phyloP scores from a whole-genome alignment of 2,888 invertebrate genomes.

The Eupeodes luniger region DNA sequence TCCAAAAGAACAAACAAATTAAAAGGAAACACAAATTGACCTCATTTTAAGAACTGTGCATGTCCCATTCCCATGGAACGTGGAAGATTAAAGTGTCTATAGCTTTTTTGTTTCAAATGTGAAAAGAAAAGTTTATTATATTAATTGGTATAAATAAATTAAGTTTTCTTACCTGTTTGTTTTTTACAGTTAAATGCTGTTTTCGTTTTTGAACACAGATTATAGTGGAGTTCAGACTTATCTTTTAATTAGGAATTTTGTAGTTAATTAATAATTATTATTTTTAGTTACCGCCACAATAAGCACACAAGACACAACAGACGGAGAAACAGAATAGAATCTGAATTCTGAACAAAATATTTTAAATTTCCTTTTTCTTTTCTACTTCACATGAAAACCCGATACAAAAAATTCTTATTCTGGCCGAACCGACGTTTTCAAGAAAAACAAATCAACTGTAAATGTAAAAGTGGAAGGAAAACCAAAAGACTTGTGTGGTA shows the following conservation, averaged over 20 bases:
- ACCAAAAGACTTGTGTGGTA: not conserved
- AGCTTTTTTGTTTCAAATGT: not conserved
- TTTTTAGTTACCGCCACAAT: not conserved
- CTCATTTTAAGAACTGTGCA: not conserved
- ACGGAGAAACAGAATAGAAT: not conserved
- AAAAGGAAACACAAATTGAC: slow-evolving; percentile 9
- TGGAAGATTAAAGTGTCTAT: not conserved
- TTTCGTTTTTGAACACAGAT: slow-evolving; percentile 2
- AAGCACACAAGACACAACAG: no score
- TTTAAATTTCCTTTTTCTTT: slow-evolving; percentile 37
- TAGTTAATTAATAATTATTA: not conserved
- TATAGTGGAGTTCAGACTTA: slow-evolving; percentile 33
- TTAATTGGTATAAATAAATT: not conserved
- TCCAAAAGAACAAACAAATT: not conserved
- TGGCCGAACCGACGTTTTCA: slow-evolving; percentile 8
- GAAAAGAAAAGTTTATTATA: not conserved
- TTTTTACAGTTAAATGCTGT: not conserved
- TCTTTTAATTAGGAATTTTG: slow-evolving; percentile 4
- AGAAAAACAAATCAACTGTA: slow-evolving; percentile 50
- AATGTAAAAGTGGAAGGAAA: not conserved
- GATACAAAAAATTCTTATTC: not conserved
- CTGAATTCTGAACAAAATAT: not conserved
- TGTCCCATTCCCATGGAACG: not conserved
- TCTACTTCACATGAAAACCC: slow-evolving; percentile 2
- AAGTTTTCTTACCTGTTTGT: not conserved